Percentiles rank a stretch among this genome's conserved stretches.
phyloP scores from a whole-genome alignment of 35 echinoderm and acorn worm genomes.

The Amphiura filiformis region DNA sequence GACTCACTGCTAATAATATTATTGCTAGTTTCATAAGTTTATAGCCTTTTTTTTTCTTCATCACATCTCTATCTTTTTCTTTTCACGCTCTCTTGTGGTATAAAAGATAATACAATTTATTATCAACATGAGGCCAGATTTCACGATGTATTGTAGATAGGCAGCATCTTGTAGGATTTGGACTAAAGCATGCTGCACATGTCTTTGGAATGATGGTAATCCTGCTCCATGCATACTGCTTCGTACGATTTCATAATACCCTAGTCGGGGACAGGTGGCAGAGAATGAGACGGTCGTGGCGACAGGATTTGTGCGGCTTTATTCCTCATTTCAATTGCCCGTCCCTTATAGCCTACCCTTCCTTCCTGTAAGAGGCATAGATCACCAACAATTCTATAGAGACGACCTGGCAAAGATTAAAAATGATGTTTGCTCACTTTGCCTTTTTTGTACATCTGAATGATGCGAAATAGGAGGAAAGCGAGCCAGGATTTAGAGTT shows the following conservation, averaged over 20 bases:
- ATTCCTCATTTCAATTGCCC: slow-evolving; percentile 1
- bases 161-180: neutral
- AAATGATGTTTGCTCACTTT: no score
- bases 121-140: no score
- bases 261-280: neutral
- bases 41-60: no score
- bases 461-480: no score
- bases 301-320: neutral
- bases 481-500: neutral
- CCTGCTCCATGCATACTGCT: neutral
- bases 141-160: neutral
- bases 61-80: no score
- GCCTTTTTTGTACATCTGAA: no score
- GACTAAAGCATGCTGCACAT: neutral
- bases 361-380: neutral
- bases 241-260: neutral
- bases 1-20: no score
- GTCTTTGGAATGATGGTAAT: neutral
- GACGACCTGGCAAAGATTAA: no score
- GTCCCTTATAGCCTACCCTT: neutral
- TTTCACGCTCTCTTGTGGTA: no score
- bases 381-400: neutral
- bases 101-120: no score
- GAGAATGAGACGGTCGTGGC: neutral
- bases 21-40: no score